These are phyloP conservation scores for Vicugna pacos DNA, from an alignment of 2,113 vertebrate genomes.

Conservation along the genomic window DNA sequence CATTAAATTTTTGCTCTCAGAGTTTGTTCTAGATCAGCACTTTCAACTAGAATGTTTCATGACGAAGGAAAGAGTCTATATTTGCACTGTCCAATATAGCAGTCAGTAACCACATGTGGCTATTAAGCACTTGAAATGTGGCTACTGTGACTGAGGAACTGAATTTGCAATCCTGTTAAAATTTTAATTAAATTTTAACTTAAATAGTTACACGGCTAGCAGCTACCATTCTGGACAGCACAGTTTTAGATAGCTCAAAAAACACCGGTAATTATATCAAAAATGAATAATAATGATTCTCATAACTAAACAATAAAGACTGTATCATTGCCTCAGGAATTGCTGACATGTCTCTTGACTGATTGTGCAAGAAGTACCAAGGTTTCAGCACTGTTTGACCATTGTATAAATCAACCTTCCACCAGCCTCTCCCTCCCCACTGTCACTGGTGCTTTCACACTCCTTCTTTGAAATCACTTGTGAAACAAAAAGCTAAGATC, in stretches of 20 bases:
- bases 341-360: conserved; percentile 45
- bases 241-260: not conserved
- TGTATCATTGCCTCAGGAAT: conserved; percentile 19
- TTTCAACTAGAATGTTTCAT: not conserved
- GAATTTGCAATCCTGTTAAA: conserved; percentile 20
- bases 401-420: conserved; percentile 50
- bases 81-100: not conserved
- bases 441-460: not conserved
- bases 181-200: conserved; percentile 49
- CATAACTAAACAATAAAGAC: not conserved
- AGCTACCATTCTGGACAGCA: not conserved
- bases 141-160: not conserved
- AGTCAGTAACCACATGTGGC: not conserved
- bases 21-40: not conserved
- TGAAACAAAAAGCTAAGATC: conserved; percentile 17
- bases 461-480: not conserved
- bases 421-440: not conserved
- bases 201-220: not conserved
- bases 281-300: conserved; percentile 34
- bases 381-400: not conserved
- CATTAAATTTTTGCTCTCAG: not conserved
- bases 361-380: conserved; percentile 40
- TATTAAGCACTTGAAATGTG: conserved; percentile 18
- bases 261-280: not conserved
- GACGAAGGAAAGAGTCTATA: not conserved